phyloP scores from a whole-genome alignment of 2,888 invertebrate species.

The Drosophila kanekoi region DNA sequence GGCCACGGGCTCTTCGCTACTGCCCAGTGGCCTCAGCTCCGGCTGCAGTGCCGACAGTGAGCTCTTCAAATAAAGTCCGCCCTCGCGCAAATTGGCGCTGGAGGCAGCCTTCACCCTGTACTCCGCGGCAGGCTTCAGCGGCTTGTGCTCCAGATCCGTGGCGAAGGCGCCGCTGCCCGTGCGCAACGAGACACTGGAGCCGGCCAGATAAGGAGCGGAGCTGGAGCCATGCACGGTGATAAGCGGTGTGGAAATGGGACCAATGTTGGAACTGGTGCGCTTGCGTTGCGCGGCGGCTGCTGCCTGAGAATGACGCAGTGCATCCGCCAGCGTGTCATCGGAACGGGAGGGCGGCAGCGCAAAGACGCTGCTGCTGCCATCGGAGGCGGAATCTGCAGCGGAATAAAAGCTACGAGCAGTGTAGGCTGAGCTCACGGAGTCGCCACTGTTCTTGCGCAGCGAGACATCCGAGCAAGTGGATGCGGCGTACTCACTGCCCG shows the following conservation, averaged over 20 bases:
- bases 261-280: constrained; percentile 87
- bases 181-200: constrained; percentile 71
- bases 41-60: constrained; percentile 86
- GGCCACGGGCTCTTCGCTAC: constrained; percentile 60
- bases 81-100: constrained; percentile 83
- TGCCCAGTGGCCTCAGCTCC: constrained; percentile 85
- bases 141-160: constrained; percentile 70
- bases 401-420: constrained; percentile 85
- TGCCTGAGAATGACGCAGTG: constrained; percentile 86
- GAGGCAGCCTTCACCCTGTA: constrained; percentile 66
- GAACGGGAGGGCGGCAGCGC: constrained; percentile 92
- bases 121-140: constrained; percentile 56
- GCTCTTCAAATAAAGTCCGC: constrained; percentile 86
- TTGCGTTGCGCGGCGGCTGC: constrained; percentile 86
- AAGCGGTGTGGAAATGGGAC: constrained; percentile 62
- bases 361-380: constrained; percentile 69
- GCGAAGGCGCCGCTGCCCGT: constrained; percentile 61
- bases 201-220: constrained; percentile 88
- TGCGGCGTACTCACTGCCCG: constrained; percentile 36
- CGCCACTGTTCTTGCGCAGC: constrained; percentile 87
- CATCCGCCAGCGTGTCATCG: constrained; percentile 89
- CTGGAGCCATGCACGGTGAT: constrained; percentile 78
- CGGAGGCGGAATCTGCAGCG: constrained; percentile 74
- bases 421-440: constrained; percentile 86
- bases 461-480: constrained; percentile 82